Base-by-base conservation (phyloP, 2,888 invertebrate species). In the Ophion ellenae region DNA sequence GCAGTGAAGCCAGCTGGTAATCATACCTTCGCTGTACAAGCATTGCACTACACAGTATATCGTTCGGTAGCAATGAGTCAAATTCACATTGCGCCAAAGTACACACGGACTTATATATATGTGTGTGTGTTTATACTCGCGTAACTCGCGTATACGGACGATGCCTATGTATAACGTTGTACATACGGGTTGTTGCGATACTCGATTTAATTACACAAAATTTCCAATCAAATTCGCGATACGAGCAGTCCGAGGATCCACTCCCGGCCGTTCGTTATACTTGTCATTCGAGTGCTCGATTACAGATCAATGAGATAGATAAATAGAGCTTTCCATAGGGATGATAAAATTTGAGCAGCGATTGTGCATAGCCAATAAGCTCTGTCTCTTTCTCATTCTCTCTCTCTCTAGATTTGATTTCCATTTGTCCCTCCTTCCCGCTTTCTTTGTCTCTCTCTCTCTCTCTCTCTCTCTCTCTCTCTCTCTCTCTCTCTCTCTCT, bases 181-280 rank as follows among this genome's bases (percentile, higher is more conserved):
- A 20, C 11, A 11, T 53, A 20, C 70, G 64, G 47, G 11, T 47
- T 36, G 67, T 66, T 78, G 47, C 64, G 59, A 86, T 59, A 81
- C 64, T 70, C 81, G n/a, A 86, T 86, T 86, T 83, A 81, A 86
- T 86, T 83, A 81, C 83, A 66, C 36, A 64, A 83, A 76, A 69
- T 85, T 79, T 80, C 69, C 80, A 81, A 81, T 81, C 69, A 70
- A 67, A 77, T 77, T 69, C 69, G 69, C 85, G 83, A 83, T 69
- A 47, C 63, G 64, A 63, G 17, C 59, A 76, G 36, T 66, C 57
- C 11, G 40, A 59, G 57, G 45, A 40, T n/a, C 24, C 57, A 64
- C 47, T 69, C 24, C 63, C 47, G 17, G 63, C 57, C 75, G 75
- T 53, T 83, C 76, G 79, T 80, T 73, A 32, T 36, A 57, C 57